phyloP scores from a whole-genome alignment of 2,888 invertebrate genomes.

The Flexamia atlantica region DNA sequence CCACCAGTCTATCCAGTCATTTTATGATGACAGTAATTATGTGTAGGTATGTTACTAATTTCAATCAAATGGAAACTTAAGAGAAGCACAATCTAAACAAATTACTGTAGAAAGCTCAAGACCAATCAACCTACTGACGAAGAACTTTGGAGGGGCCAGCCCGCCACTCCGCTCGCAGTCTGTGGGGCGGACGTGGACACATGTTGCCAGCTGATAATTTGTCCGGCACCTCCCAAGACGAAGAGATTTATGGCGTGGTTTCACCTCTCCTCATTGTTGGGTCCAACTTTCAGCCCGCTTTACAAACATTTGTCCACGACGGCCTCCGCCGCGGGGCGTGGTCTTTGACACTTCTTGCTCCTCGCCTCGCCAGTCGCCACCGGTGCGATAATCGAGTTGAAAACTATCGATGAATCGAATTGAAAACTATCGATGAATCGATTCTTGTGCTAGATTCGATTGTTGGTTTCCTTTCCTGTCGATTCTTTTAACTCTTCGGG shows the following conservation, averaged over 20 bases:
- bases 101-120: background rate
- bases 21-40: no score
- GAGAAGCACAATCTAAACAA: no score
- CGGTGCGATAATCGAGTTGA: no score
- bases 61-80: no score
- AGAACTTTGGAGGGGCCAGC: background rate
- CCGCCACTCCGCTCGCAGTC: background rate
- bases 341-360: background rate
- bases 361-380: background rate
- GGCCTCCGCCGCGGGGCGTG: conserved; percentile 47
- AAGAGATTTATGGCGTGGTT: conserved; percentile 54
- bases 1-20: no score
- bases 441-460: no score
- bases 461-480: no score
- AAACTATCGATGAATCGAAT: no score
- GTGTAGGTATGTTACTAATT: no score
- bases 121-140: background rate
- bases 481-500: no score
- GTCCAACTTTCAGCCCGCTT: conserved; percentile 54
- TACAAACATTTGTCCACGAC: conserved; percentile 58
- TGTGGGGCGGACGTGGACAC: conserved; percentile 34
- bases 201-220: conserved; percentile 60
- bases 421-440: no score
- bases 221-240: conserved; percentile 49
- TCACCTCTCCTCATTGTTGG: conserved; percentile 59